phyloP scores from a whole-genome alignment of 1,140 invertebrate genomes.

The Eriocheir sinensis region DNA sequence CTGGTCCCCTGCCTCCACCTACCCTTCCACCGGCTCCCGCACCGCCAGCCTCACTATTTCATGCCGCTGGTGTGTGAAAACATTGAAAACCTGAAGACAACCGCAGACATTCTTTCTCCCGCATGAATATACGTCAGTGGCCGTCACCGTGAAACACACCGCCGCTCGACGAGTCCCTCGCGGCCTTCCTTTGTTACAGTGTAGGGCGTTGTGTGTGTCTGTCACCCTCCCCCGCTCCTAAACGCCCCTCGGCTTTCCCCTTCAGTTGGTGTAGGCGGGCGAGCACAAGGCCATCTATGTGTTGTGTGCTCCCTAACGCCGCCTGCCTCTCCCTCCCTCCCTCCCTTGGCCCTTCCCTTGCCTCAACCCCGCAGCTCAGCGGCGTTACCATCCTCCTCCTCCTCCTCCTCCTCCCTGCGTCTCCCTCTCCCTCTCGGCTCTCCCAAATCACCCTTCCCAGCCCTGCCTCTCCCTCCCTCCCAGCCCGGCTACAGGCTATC shows the following conservation, averaged over 20 bases:
- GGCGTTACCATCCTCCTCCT: background rate
- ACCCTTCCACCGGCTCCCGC: too few relatives aligned
- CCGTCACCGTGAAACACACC: too few relatives aligned
- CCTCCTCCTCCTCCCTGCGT: background rate
- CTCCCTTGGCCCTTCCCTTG: background rate
- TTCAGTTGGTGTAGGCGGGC: background rate
- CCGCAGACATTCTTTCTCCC: background rate
- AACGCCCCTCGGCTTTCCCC: background rate
- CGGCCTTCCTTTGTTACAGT: background rate
- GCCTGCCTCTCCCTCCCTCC: background rate
- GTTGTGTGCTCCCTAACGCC: constrained; percentile 1
- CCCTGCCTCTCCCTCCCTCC: background rate
- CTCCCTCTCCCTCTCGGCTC: background rate
- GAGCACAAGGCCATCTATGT: constrained; percentile 13
- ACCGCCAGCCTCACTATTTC: background rate
- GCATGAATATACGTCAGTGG: background rate
- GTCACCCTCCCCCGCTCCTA: background rate
- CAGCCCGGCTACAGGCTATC: background rate
- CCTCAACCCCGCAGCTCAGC: background rate
- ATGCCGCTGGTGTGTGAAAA: background rate
- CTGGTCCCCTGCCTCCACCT: too few relatives aligned
- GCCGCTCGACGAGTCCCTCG: too few relatives aligned
- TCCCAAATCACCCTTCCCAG: background rate
- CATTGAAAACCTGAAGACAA: background rate
- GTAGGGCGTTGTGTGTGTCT: background rate